Evolutionary conservation across 2,113 vertebrate species (phyloP).

Genomic region (Elanus axillaris): DNA sequence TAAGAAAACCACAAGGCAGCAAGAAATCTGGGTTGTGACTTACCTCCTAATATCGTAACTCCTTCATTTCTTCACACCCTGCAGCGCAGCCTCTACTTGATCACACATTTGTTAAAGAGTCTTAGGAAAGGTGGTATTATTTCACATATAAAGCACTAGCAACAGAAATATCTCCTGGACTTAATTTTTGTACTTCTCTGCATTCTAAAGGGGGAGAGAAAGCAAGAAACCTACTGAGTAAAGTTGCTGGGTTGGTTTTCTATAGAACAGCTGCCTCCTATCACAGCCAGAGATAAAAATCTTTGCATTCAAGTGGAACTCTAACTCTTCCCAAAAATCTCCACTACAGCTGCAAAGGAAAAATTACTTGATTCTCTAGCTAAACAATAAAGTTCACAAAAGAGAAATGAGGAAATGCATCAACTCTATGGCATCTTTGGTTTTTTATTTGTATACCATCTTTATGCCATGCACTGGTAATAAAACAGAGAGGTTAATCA

Average conservation of each 20-base stretch:
- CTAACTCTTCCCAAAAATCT: not conserved
- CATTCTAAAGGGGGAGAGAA: not conserved
- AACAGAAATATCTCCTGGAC: not conserved
- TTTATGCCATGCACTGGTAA: not conserved
- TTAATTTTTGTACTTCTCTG: not conserved
- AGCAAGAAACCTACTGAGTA: not conserved
- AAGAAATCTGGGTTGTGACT: not conserved
- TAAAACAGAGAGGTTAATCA: not conserved
- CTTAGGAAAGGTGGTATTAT: not conserved
- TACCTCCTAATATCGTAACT: not conserved
- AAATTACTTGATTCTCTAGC: not conserved
- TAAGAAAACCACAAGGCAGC: not conserved
- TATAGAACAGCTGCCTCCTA: not conserved
- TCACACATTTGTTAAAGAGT: not conserved
- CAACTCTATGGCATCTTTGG: not conserved
- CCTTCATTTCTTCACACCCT: not conserved
- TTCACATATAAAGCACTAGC: not conserved
- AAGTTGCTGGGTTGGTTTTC: not conserved
- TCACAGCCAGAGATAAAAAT: not conserved
- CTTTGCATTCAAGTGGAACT: not conserved
- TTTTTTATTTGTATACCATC: not conserved
- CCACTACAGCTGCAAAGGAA: not conserved
- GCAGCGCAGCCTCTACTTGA: not conserved
- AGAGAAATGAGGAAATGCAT: not conserved
- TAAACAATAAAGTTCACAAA: not conserved